Evolutionary conservation across 2,113 vertebrate genomes (phyloP), one percentile per base, ranked within the genome.

Genomic region (Hippocampus zosterae): DNA sequence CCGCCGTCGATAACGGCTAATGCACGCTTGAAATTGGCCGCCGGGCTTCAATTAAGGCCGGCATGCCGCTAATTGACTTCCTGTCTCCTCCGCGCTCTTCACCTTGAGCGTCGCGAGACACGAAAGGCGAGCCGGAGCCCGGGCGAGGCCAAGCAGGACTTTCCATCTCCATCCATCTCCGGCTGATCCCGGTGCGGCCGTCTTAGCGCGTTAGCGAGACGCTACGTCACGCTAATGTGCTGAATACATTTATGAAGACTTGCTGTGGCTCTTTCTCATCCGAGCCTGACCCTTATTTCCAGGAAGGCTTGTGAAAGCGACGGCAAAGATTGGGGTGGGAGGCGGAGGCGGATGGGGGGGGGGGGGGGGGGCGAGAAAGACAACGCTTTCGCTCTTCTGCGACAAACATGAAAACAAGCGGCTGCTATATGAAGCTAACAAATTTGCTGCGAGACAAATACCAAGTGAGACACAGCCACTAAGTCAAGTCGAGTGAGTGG

Each of bases 221-320:
- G 71, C 71, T 70, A 75, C 81, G 80, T 83, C 33, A 69, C 23
- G 73, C 46, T 85, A 83, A 87, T 75, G 73, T 55, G 67, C 81
- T 80, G 76, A 81, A 81, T 48, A 21, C 79, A 80, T 85, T 85
- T 81, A 81, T 83, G 70, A 81, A 83, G 75, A 44, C 46, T 74
- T 74, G 84, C 75, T 76, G 83, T 79, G 78, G 57, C 57, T 15
- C 27, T 15, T 60, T 16, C 23, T 57, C 55, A 27, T 15, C 55
- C 55, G 57, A 33, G 27, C 27, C 57, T 60, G 6, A 8, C 27
- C 33, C 16, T 33, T 18, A 60, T 60, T 60, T 33, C 23, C 15
- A 33, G 29, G 27, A 18, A 27, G 23, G 55, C 55, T 3, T 18
- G 23, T 18, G 27, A 59, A 59, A 59, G 57, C 27, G 5, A 18